Percentiles rank a stretch among this genome's conserved stretches.
Conservation (phyloP, 2,888 invertebrate genomes). For the Zygogramma bicolorata region DNA sequence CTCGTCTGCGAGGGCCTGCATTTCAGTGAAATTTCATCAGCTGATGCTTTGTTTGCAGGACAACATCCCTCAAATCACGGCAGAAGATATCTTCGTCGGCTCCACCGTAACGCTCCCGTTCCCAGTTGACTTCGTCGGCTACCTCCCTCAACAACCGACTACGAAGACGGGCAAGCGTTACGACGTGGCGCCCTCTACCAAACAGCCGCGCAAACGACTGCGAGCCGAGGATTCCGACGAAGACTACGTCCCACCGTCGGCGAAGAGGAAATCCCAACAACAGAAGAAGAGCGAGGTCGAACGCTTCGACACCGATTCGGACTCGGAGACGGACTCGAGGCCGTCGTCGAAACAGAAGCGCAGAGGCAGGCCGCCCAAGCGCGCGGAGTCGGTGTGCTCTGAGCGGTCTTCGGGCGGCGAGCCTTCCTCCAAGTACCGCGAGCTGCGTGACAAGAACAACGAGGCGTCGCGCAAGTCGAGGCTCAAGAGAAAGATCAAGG, state of each 20-base stretch:
- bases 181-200: constrained; percentile 38
- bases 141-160: not conserved
- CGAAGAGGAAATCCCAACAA: constrained; percentile 38
- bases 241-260: constrained; percentile 58
- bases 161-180: not conserved
- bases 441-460: constrained; percentile 82
- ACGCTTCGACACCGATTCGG: constrained; percentile 47
- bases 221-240: constrained; percentile 55
- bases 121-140: not conserved
- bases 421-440: constrained; percentile 68
- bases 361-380: constrained; percentile 70
- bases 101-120: not conserved
- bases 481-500: constrained; percentile 76
- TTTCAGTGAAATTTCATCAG: too few relatives aligned
- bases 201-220: constrained; percentile 44
- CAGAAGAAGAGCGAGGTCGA: constrained; percentile 31
- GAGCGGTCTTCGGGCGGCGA: constrained; percentile 65
- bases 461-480: constrained; percentile 82
- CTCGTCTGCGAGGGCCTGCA: too few relatives aligned
- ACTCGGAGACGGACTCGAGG: constrained; percentile 42
- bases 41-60: too few relatives aligned
- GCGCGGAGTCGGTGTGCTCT: constrained; percentile 65
- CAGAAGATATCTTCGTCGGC: constrained; percentile 37
- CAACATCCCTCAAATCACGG: constrained; percentile 40
- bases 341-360: constrained; percentile 38